Conservation (phyloP, 1,140 invertebrate species). For the Antheraea mylitta region DNA sequence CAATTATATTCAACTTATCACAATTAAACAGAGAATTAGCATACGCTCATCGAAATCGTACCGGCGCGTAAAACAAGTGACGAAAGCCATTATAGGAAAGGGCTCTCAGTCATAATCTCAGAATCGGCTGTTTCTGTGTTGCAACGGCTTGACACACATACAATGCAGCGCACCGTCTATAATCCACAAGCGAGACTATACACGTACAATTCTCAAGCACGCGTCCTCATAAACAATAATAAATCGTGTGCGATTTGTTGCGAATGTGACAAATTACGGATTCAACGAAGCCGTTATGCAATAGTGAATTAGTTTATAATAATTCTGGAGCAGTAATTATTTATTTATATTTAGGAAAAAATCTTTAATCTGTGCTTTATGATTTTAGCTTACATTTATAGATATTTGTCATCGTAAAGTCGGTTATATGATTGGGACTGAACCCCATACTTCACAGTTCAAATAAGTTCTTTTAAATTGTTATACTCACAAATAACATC, state of each 20-base stretch:
- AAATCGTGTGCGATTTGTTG: neutral
- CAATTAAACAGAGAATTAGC: neutral
- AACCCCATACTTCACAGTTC: no score
- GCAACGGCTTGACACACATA: slow-evolving; percentile 71
- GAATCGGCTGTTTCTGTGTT: slow-evolving; percentile 41
- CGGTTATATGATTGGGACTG: no score
- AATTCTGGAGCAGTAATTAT: no score
- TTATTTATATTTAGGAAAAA: no score
- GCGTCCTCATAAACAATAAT: slow-evolving; percentile 11
- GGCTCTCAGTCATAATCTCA: slow-evolving; percentile 52
- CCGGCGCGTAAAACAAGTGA: neutral
- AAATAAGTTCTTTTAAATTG: no score
- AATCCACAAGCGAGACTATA: slow-evolving; percentile 30
- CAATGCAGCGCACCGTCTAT: slow-evolving; percentile 31
- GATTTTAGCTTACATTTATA: no score
- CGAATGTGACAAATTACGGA: neutral
- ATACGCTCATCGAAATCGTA: neutral
- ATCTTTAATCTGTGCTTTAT: no score
- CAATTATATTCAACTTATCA: no score
- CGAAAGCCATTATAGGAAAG: slow-evolving; percentile 41
- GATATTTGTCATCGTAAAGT: no score
- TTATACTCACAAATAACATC: no score
- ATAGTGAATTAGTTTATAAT: no score
- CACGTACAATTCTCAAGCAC: slow-evolving; percentile 39
- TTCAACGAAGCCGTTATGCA: neutral